phyloP scores from a whole-genome alignment of 1,140 invertebrate species.

The Leptinotarsa defecta region DNA sequence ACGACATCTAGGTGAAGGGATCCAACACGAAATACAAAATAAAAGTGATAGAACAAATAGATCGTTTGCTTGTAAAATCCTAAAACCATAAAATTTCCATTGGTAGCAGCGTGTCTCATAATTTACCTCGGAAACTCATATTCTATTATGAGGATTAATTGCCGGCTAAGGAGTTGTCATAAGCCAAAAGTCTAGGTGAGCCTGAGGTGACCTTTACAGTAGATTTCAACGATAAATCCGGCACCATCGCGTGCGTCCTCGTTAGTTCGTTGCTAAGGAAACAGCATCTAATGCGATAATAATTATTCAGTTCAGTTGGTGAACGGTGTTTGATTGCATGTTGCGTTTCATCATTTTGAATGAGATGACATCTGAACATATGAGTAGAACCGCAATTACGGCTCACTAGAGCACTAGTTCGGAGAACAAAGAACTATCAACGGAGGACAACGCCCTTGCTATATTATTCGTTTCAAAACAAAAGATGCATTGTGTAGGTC shows the following conservation, averaged over 20 bases:
- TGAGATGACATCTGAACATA: background rate
- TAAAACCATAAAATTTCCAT: no score
- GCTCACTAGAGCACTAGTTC: background rate
- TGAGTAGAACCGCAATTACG: background rate
- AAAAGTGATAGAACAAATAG: no score
- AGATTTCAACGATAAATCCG: slow-evolving; percentile 3
- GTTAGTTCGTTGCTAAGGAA: slow-evolving; percentile 3
- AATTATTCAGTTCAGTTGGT: background rate
- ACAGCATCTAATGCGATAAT: slow-evolving; percentile 1
- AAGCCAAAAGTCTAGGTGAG: background rate
- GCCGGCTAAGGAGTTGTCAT: no score
- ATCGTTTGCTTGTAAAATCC: no score
- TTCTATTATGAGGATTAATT: no score
- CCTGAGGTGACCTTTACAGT: background rate
- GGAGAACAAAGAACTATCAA: background rate
- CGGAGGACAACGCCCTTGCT: background rate
- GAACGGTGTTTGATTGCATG: background rate
- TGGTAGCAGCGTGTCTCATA: no score
- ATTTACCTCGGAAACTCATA: no score
- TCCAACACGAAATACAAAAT: no score
- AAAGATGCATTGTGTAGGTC: slow-evolving; percentile 24
- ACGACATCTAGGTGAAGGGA: no score
- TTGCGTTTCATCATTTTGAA: slow-evolving; percentile 3
- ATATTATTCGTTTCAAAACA: slow-evolving; percentile 7
- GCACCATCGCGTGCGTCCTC: background rate